Evolutionary conservation across 2,888 invertebrate genomes (phyloP), one percentile per base, ranked within the genome.

Genomic region (Belgica antarctica): DNA sequence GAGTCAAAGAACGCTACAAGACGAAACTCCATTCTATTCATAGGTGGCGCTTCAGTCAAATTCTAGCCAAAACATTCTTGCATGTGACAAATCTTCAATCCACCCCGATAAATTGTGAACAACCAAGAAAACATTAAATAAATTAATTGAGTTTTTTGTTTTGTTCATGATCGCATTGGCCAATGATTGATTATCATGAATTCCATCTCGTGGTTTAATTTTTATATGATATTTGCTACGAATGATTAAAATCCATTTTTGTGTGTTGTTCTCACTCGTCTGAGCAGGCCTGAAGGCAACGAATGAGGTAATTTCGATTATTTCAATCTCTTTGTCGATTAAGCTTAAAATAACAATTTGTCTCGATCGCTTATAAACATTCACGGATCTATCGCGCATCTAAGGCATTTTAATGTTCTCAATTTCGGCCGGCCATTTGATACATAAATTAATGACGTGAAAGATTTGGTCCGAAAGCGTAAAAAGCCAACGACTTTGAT

Each of bases 401-500:
- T 24, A n/a, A 25, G n/a, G 59, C 12, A 59, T 8, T 59, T 27
- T 1, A 5, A 59, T 27, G 25, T 59, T 59, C 22, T 59, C 12
- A 17, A 46, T 46, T 12, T 12, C 25, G 7, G 52, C 52, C 41
- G n/a, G 52, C 52, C 3, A 59, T 68, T 68, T 68, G 68, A 68
- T 68, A 68, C 57, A 68, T 57, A 57, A 68, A 68, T 68, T 68
- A 68, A 52, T 68, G 68, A 68, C 34, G 31, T 2, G 12, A 31
- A 31, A 31, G 34, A 31, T 31, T 31, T 8, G n/a, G 15, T n/a
- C 4, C 4, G 52, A 52, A 52, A 52, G 52, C 52, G 52, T 52
- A 52, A 12, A 62, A 15, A 34, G 28, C n/a, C 5, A 52, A 52
- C 22, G 5, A 2, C 4, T 52, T 22, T 52, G 52, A 52, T 17